Conservation (phyloP, 2,797 vertebrate species). For the Iguana delicatissima region DNA sequence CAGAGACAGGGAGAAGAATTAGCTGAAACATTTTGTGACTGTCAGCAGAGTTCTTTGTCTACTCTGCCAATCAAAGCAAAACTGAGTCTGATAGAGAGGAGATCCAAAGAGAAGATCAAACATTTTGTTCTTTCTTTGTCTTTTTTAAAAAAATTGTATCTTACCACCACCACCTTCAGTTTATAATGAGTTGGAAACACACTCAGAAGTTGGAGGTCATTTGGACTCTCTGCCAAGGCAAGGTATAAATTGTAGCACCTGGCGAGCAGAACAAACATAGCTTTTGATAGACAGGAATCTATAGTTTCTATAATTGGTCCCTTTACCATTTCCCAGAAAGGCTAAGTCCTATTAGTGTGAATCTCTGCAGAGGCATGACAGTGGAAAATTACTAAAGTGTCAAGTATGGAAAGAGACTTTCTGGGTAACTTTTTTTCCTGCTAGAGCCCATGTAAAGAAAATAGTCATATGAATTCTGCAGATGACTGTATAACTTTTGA, state of each 20-base stretch:
- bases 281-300: conserved; percentile 23
- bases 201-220: neutral
- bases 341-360: conserved; percentile 27
- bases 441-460: neutral
- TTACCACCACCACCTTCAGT: neutral
- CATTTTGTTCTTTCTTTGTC: conserved; percentile 26
- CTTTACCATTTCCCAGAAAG: conserved; percentile 32
- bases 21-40: conserved; percentile 41
- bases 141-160: neutral
- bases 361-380: neutral
- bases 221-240: conserved; percentile 31
- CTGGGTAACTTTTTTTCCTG: neutral
- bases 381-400: conserved; percentile 22
- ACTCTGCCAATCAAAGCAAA: conserved; percentile 52
- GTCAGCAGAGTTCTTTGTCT: conserved; percentile 42
- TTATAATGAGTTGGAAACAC: conserved; percentile 48
- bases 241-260: conserved; percentile 1
- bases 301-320: neutral
- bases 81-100: conserved; percentile 24
- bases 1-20: conserved; percentile 25
- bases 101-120: conserved; percentile 6
- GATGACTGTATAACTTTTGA: neutral
- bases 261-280: neutral
- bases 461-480: neutral
- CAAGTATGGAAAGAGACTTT: neutral